Percentiles rank a stretch among this genome's conserved stretches.
Conservation (phyloP, 1,140 invertebrate species). For the Cyphomyrmex costatus region DNA sequence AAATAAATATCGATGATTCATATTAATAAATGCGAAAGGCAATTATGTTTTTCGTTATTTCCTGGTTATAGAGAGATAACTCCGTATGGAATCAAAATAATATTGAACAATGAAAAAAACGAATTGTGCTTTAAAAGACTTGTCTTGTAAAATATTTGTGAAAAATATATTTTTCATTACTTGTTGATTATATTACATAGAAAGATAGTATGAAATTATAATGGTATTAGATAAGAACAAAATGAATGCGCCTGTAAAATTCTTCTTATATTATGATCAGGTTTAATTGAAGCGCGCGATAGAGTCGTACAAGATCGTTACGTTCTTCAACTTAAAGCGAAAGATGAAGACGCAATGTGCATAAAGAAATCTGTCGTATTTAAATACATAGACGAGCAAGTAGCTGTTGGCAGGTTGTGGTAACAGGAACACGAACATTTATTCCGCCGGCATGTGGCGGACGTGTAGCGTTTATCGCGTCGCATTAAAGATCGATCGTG, state of each 20-base stretch:
- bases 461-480: constrained; percentile 55
- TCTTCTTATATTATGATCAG: not conserved
- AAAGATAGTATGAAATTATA: too few relatives aligned
- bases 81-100: not conserved
- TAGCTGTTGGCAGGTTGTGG: constrained; percentile 22
- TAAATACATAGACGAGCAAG: constrained; percentile 18
- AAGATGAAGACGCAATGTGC: constrained; percentile 36
- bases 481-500: constrained; percentile 55
- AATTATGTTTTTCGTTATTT: constrained; percentile 2
- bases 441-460: constrained; percentile 53
- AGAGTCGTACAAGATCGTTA: not conserved
- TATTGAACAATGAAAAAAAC: not conserved
- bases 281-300: not conserved
- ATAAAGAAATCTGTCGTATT: constrained; percentile 4
- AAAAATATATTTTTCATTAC: too few relatives aligned
- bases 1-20: constrained; percentile 17
- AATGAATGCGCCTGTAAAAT: not conserved
- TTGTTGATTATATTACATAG: too few relatives aligned
- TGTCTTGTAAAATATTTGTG: too few relatives aligned
- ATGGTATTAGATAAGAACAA: too few relatives aligned
- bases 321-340: not conserved
- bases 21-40: not conserved
- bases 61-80: not conserved
- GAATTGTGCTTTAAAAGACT: not conserved
- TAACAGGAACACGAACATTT: constrained; percentile 49